Percentiles rank a stretch among this genome's conserved stretches.
Conservation (phyloP, 2,113 vertebrate species). For the Thalassarche chlororhynchos region DNA sequence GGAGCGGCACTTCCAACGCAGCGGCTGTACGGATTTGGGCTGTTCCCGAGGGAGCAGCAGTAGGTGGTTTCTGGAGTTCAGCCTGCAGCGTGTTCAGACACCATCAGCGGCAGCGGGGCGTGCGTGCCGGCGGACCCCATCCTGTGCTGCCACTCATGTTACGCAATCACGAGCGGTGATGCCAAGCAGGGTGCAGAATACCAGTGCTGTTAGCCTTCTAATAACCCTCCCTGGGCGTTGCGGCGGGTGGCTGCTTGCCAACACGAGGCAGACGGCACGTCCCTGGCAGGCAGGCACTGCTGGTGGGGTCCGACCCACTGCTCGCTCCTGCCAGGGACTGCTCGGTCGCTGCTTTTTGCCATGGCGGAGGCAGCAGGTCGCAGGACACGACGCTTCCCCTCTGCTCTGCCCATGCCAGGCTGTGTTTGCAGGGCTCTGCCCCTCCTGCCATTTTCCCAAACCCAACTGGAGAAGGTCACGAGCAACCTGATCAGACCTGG, state of each 20-base stretch:
- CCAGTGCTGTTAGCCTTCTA: not conserved
- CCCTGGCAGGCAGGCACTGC: not conserved
- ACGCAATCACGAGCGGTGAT: accelerated
- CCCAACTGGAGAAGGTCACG: accelerated
- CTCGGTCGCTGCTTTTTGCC: accelerated
- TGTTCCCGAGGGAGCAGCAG: not conserved
- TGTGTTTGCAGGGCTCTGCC: not conserved
- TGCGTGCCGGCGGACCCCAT: not conserved
- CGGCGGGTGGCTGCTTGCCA: not conserved
- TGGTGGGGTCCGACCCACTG: not conserved
- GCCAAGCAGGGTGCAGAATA: not conserved
- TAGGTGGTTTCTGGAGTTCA: not conserved
- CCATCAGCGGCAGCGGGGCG: not conserved
- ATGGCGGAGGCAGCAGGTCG: accelerated
- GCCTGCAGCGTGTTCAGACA: not conserved
- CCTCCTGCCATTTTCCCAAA: not conserved
- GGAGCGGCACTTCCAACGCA: not conserved
- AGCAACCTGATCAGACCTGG: not conserved
- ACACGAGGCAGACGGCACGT: accelerated
- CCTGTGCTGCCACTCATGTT: not conserved
- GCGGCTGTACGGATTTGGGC: not conserved
- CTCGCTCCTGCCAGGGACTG: not conserved
- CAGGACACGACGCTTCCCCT: accelerated
- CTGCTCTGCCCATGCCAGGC: not conserved
- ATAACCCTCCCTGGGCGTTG: accelerated